Base-by-base conservation (phyloP, 2,113 vertebrate species). In the Cyprichromis sp. region DNA sequence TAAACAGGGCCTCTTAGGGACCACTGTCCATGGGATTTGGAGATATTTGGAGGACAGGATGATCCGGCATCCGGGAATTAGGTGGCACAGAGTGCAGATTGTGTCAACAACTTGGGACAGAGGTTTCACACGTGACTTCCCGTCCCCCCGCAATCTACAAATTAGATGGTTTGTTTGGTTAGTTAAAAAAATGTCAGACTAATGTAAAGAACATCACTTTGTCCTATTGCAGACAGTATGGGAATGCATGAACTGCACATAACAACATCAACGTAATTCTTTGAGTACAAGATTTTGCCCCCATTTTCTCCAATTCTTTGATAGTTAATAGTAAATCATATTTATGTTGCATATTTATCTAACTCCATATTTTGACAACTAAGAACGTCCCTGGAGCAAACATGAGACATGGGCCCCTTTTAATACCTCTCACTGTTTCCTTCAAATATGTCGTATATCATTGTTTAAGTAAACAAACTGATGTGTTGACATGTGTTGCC, bases 31-130 rank as follows among this genome's bases (percentile, higher is more conserved):
- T 88, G 90, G 95, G 95, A 95, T 96, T 95, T 95, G 93, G 90
- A 88, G 90, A 94, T 93, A 94, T 93, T 94, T 96, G 90, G 94
- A 89, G 91, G 93, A 95, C 94, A 94, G 95, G 93, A 95, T 95
- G 94, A 94, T 92, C 93, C 93, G 45, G 86, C 94, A 95, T 96
- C 94, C 92, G 93, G 93, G 94, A 96, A 95, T 95, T 94, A 94
- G 95, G 93, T 92, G 93, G 90, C 92, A 91, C 90, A 92, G 93
- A 93, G 90, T 66, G 17, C 85, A 86, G 94, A 94, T 92, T 94
- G 92, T 96, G 92, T 95, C 94, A 95, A 95, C 94, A 95, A 79
- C 88, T 89, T 88, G 83, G 93, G 93, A 87, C 59, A 34, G 68
- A 81, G 83, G 89, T 89, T 81, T 88, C 83, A 86, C 88, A 89